phyloP scores from a whole-genome alignment of 1,140 invertebrate species.

The Eurosta solidaginis region DNA sequence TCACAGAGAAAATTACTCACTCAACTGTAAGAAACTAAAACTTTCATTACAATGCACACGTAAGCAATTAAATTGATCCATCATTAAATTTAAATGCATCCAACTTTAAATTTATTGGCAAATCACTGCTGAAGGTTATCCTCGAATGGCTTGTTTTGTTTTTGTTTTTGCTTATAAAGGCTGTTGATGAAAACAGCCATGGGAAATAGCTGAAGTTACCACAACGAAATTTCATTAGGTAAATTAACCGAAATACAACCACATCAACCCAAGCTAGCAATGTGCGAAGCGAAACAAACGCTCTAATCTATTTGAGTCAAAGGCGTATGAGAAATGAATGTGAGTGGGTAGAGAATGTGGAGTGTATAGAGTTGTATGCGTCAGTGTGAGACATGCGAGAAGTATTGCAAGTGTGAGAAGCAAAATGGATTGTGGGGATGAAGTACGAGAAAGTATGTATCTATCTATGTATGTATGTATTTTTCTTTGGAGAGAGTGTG shows the following conservation, averaged over 20 bases:
- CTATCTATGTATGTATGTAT: too few species aligned
- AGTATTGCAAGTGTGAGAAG: neutral
- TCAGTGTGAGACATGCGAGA: neutral
- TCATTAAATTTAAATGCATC: neutral
- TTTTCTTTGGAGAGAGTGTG: too few species aligned
- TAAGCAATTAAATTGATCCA: neutral
- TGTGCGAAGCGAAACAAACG: neutral
- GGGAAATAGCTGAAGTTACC: neutral
- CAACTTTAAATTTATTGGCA: neutral
- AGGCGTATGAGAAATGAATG: neutral
- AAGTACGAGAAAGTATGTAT: neutral
- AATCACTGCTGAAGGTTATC: neutral
- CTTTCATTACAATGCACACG: too few species aligned
- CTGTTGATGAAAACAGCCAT: neutral
- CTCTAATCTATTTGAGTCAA: neutral
- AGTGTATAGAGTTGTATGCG: neutral
- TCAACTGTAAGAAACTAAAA: too few species aligned
- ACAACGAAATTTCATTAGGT: slow-evolving; percentile 8
- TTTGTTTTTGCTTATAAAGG: neutral
- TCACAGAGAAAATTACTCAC: too few species aligned
- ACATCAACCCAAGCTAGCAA: neutral
- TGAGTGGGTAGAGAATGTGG: neutral
- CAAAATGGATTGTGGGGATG: too few species aligned
- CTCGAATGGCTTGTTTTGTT: too few species aligned
- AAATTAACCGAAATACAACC: neutral